These are phyloP conservation scores for Apolygus lucorum DNA, from an alignment of 1,140 invertebrate genomes.

Conservation along the genomic window DNA sequence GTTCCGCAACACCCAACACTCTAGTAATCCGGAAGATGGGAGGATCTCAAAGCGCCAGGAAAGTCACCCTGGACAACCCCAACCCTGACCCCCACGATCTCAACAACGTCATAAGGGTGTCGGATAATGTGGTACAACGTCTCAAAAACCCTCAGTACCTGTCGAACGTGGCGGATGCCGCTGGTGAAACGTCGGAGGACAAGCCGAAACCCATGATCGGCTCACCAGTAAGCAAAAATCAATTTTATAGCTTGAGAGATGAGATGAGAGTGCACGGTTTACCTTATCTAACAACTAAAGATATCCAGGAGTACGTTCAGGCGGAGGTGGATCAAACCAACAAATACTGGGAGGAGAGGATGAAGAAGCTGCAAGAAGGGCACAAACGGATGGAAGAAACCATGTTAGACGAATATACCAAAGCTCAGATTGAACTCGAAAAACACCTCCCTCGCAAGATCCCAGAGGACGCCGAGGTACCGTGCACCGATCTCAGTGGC, in stretches of 20 bases:
- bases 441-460: background rate
- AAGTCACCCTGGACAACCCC: background rate
- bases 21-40: too few relatives aligned
- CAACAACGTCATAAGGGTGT: background rate
- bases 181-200: background rate
- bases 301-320: constrained; percentile 11
- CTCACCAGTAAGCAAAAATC: background rate
- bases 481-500: background rate
- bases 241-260: background rate
- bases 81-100: background rate
- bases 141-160: background rate
- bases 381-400: background rate
- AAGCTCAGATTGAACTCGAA: constrained; percentile 6
- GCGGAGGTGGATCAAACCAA: background rate
- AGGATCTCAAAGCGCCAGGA: background rate
- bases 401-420: constrained; percentile 1
- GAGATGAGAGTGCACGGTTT: constrained; percentile 2
- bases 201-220: background rate
- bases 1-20: too few relatives aligned
- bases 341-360: constrained; percentile 9
- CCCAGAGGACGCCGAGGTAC: background rate
- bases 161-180: background rate
- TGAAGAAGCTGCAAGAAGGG: constrained; percentile 2
- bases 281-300: constrained; percentile 10
- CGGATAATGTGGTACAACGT: background rate